Evolutionary conservation across 2,797 vertebrate species (phyloP).

Genomic region (Simalia tracyae): DNA sequence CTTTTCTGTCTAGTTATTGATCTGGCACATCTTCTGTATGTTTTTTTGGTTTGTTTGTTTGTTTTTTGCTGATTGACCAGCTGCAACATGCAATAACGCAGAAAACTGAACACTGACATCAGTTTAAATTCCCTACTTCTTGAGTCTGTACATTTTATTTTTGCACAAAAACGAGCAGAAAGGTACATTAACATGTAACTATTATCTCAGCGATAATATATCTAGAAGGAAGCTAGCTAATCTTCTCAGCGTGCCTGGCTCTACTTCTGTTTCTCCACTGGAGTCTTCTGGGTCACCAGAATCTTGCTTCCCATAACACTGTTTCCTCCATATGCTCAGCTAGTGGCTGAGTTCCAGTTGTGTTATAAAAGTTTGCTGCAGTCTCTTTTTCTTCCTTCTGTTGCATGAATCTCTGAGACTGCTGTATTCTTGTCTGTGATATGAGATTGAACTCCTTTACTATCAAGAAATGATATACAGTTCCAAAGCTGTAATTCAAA

Average conservation of each 20-base stretch:
- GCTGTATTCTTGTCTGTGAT: background rate
- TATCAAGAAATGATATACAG: background rate
- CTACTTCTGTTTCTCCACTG: constrained; percentile 38
- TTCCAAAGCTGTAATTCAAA: background rate
- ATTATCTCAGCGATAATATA: constrained; percentile 13
- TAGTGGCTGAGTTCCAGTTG: constrained; percentile 7
- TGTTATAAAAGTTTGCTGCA: background rate
- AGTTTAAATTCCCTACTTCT: background rate
- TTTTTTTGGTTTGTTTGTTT: background rate
- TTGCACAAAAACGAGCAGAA: background rate
- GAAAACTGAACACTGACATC: background rate
- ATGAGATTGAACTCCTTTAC: background rate
- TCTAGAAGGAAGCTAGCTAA: constrained; percentile 48
- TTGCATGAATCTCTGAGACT: background rate
- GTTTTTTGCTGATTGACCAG: background rate
- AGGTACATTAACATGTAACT: constrained; percentile 33
- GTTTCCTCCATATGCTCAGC: constrained; percentile 49
- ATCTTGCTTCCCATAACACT: constrained; percentile 52
- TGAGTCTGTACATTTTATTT: constrained; percentile 1
- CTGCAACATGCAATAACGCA: background rate
- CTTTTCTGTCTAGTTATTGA: background rate
- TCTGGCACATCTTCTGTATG: background rate
- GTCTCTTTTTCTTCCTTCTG: background rate
- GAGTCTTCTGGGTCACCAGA: background rate
- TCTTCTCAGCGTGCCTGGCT: constrained; percentile 40